These are phyloP conservation scores for Bombyx mandarina DNA, from an alignment of 1,140 invertebrate genomes.

Conservation along the genomic window DNA sequence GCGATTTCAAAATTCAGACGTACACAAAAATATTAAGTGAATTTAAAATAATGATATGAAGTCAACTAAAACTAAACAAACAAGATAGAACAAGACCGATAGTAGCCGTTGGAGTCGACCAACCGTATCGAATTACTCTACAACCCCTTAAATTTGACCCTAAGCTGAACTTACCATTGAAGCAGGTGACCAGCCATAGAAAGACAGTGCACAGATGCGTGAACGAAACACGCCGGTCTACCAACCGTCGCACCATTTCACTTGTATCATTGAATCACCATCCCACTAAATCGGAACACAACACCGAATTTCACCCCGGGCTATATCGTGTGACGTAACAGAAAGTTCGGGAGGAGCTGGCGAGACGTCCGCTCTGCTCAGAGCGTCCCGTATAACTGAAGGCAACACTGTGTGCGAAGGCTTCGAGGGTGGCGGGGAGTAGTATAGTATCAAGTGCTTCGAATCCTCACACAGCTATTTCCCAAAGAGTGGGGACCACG, in stretches of 20 bases:
- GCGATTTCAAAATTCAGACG: too few relatives aligned
- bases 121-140: slow-evolving; percentile 27
- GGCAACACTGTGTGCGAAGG: slow-evolving; percentile 17
- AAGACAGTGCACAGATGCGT: slow-evolving; percentile 40
- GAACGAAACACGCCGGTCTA: slow-evolving; percentile 33
- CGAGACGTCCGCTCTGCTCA: slow-evolving; percentile 25
- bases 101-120: slow-evolving; percentile 29
- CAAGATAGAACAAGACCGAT: background rate
- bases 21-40: too few relatives aligned
- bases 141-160: slow-evolving; percentile 21
- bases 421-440: slow-evolving; percentile 32
- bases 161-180: slow-evolving; percentile 44
- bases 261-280: slow-evolving; percentile 48
- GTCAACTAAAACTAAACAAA: background rate
- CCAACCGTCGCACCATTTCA: slow-evolving; percentile 52
- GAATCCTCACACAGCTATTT: slow-evolving; percentile 44
- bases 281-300: slow-evolving; percentile 35
- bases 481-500: slow-evolving; percentile 42
- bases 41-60: too few relatives aligned
- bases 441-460: slow-evolving; percentile 51
- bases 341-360: slow-evolving; percentile 27
- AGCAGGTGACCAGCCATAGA: slow-evolving; percentile 50
- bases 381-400: slow-evolving; percentile 40
- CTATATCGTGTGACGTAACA: slow-evolving; percentile 43
- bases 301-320: too few relatives aligned